Evolutionary conservation across 1,140 invertebrate genomes (phyloP).

Genomic region (Drosophila sucinea): DNA sequence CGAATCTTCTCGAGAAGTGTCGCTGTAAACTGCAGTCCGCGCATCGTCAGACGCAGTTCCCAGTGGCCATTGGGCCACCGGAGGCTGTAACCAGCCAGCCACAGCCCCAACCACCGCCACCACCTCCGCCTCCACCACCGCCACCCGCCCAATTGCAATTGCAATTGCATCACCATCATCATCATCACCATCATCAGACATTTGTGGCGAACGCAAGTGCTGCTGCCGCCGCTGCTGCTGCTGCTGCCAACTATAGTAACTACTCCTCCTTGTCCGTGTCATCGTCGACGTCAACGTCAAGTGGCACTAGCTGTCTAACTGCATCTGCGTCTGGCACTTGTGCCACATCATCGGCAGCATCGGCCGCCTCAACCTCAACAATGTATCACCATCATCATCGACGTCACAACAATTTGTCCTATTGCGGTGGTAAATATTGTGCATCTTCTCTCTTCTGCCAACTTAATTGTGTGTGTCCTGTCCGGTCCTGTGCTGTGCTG

Average conservation of each 20-base stretch:
- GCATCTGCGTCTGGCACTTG: neutral
- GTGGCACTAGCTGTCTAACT: neutral
- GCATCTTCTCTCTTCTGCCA: conserved; percentile 34
- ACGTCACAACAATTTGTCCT: conserved; percentile 81
- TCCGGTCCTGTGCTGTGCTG: too few relatives aligned
- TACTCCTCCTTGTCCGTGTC: conserved; percentile 24
- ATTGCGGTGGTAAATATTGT: conserved; percentile 81
- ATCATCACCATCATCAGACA: conserved; percentile 77
- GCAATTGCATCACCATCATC: conserved; percentile 70
- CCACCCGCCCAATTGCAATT: conserved; percentile 61
- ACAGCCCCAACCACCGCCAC: conserved; percentile 22
- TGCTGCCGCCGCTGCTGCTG: conserved; percentile 59
- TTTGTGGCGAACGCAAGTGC: conserved; percentile 73
- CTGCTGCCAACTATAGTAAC: conserved; percentile 45
- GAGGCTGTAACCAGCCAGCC: conserved; percentile 10
- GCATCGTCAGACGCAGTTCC: conserved; percentile 35
- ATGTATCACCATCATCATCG: conserved; percentile 78
- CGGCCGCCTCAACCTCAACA: conserved; percentile 51
- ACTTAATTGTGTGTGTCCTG: neutral
- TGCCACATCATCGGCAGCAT: conserved; percentile 29
- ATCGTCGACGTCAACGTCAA: conserved; percentile 6
- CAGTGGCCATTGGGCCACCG: conserved; percentile 23
- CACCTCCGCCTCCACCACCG: conserved; percentile 39
- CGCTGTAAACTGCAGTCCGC: conserved; percentile 63
- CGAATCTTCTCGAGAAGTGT: conserved; percentile 75